A percentile compares a stretch with the other conserved stretches of the same genome.
These are phyloP conservation scores for Anolis apletophallus DNA, from an alignment of 2,797 vertebrate species.

Conservation along the genomic window DNA sequence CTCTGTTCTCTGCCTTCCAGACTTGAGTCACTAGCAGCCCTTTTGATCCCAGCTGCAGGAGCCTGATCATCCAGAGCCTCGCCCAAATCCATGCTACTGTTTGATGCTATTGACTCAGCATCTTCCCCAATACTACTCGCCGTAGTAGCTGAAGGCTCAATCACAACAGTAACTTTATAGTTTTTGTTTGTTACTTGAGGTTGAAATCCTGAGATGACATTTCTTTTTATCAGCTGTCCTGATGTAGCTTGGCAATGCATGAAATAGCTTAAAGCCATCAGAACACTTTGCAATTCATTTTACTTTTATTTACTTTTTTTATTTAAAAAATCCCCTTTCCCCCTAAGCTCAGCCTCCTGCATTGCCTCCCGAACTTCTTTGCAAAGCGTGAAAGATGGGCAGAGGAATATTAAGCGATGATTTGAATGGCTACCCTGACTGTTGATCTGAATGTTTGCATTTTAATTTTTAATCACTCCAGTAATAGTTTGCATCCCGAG, in stretches of 20 bases:
- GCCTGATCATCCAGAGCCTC: too few species aligned
- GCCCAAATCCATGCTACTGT: too few species aligned
- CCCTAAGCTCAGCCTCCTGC: conserved; percentile 16
- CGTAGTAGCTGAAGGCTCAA: too few species aligned
- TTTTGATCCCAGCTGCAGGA: too few species aligned
- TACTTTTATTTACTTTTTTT: conserved; percentile 23
- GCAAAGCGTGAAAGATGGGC: conserved; percentile 26
- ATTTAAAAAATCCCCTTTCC: not conserved
- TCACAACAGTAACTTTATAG: conserved; percentile 55
- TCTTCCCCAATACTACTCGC: too few species aligned
- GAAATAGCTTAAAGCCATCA: conserved; percentile 58
- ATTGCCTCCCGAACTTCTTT: conserved; percentile 12
- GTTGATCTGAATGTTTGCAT: conserved; percentile 55
- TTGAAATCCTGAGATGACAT: conserved; percentile 44
- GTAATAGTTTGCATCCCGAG: conserved; percentile 61
- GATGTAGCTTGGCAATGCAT: conserved; percentile 40
- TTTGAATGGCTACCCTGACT: conserved; percentile 45
- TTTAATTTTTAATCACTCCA: conserved; percentile 63
- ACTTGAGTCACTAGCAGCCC: too few species aligned
- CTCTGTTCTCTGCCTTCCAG: too few species aligned
- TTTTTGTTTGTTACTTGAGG: conserved; percentile 19
- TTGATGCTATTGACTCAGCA: too few species aligned
- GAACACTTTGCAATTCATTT: conserved; percentile 49
- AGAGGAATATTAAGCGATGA: conserved; percentile 50
- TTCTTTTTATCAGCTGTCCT: conserved; percentile 57